phyloP scores from a whole-genome alignment of 2,113 vertebrate genomes.

The Arenaria interpres region DNA sequence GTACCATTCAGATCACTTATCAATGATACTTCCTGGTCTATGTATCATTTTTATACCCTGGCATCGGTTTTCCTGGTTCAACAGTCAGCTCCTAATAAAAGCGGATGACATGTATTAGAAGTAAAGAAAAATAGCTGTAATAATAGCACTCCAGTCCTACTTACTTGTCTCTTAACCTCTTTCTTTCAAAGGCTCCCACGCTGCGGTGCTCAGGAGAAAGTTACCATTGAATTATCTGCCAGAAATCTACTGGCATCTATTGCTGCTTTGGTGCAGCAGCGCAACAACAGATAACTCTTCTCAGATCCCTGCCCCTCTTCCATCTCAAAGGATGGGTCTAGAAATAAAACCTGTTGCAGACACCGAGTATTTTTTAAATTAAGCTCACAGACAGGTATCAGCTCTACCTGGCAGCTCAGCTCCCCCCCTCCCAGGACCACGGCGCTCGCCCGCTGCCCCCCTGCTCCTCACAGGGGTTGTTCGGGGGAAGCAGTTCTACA shows the following conservation, averaged over 20 bases:
- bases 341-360: constrained; percentile 1
- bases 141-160: constrained; percentile 65
- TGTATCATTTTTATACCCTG: constrained; percentile 50
- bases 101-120: constrained; percentile 59
- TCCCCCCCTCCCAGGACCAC: neutral
- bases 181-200: constrained; percentile 62
- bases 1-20: constrained; percentile 62
- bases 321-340: neutral
- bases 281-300: neutral
- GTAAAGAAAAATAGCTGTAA: constrained; percentile 70
- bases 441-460: rapidly evolving
- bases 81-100: constrained; percentile 65
- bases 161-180: constrained; percentile 68
- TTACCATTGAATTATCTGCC: constrained; percentile 51
- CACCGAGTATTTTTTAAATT: neutral
- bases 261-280: constrained; percentile 13
- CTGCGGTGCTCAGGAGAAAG: constrained; percentile 17
- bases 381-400: neutral
- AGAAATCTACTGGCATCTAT: constrained; percentile 2
- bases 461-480: neutral
- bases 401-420: neutral
- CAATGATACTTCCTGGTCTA: constrained; percentile 39
- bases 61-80: constrained; percentile 59
- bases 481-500: neutral
- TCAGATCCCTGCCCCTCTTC: neutral